Evolutionary conservation across 2,113 vertebrate species (phyloP), one percentile per base, ranked within the genome.

Genomic region (Brachirus orientalis): DNA sequence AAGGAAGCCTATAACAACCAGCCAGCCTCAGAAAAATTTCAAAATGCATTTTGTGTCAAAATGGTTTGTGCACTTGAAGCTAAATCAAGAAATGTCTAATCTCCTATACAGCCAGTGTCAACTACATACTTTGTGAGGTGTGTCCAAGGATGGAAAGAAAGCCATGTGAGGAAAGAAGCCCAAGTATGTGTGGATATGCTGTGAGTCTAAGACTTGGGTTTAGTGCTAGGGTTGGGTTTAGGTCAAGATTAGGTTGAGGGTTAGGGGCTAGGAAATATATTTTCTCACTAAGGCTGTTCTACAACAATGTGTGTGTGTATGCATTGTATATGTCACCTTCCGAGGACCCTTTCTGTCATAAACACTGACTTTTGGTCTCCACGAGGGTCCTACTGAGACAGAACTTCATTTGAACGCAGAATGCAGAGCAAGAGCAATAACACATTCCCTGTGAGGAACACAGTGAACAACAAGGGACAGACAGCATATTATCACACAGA

Each of bases 381-480:
- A n/a, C n/a, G n/a, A n/a, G n/a, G n/a, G n/a, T n/a, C n/a, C n/a
- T n/a, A n/a, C n/a, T n/a, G n/a, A n/a, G n/a, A n/a, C n/a, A n/a
- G n/a, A n/a, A n/a, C n/a, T n/a, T n/a, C n/a, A n/a, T n/a, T n/a
- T n/a, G n/a, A n/a, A n/a, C n/a, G n/a, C n/a, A 72, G 85, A 90
- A 85, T 84, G 85, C 5, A 11, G 66, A 52, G 68, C 4, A 11
- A 72, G 65, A 79, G 81, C 65, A 86, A 61, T 51, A 87, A 78
- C 62, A 57, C 63, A 48, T 80, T 80, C 72, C 67, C 61, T 63
- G 36, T 72, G 64, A 76, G 77, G 44, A 76, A 46, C 36, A 1
- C 40, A 63, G 62, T 48, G 62, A 73, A 54, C 71, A 56, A 66
- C 51, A 58, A 6, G 8, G 47, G 79, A 73, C 11, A 11, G 50